Base-by-base conservation (phyloP, 92 coral and sea anemone species). In the Zoanthus sansibaricus region DNA sequence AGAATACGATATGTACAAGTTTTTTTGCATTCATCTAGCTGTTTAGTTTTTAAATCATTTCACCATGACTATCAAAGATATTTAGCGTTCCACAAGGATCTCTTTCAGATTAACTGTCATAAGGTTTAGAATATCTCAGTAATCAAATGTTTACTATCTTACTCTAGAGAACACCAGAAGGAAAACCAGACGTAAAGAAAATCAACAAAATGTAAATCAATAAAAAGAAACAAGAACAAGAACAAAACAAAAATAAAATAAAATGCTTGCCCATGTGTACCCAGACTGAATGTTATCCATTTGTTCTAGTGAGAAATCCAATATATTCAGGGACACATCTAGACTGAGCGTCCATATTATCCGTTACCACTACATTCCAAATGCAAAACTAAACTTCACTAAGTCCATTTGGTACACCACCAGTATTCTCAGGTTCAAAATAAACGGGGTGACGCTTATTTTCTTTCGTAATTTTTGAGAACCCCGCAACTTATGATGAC, bases 261-360 rank as follows among this genome's bases (percentile, higher is more conserved):
- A 52, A 72, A 88, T 88, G 93, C 91, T 90, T 93, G 98, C 95
- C 98, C 95, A 80, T 86, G 93, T 90, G 91, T 89, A 94, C 97
- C 94, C 98, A 94, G 95, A 94, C 95, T 86, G 89, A 91, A 92
- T 64, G 75, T 71, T 51, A 7, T 67, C 62, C n/a, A 20, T 47
- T 61, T 79, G 37, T 17, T n/a, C 7, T 46, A 42, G 54, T 62
- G 33, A 37, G 3, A 79, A 6, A 44, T 11, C 14, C 51, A 6
- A 11, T 37, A 21, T 17, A 17, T 15, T 7, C 21, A 21, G 6
- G n/a, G 69, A 20, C 3, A n/a, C n/a, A 17, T 9, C 8, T 62
- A 62, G 69, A 62, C n/a, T 62, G 69, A 18, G 32, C n/a, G 69
- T 62, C 21, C 16, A n/a, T 16, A 62, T 62, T 15, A 7, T 16